phyloP scores from a whole-genome alignment of 2,113 vertebrate genomes.

The Hippopotamus amphibius region DNA sequence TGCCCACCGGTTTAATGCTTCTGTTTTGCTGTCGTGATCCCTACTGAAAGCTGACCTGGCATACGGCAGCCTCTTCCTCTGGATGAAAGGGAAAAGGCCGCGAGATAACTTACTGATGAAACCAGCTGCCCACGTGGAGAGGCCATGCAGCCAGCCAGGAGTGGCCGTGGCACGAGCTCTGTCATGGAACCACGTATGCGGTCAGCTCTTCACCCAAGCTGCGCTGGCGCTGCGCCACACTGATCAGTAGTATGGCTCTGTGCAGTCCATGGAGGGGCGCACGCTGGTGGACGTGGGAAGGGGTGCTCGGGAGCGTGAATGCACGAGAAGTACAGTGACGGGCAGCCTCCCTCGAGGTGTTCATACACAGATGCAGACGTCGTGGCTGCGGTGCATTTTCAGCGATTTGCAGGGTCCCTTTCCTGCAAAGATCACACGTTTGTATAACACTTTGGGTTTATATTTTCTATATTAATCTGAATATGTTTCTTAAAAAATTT shows the following conservation, averaged over 20 bases:
- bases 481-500: neutral
- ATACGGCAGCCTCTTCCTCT: constrained; percentile 79
- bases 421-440: neutral
- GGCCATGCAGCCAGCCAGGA: constrained; percentile 86
- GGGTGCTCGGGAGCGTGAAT: constrained; percentile 92
- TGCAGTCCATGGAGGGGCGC: constrained; percentile 94
- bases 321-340: constrained; percentile 91
- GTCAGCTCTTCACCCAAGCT: constrained; percentile 85
- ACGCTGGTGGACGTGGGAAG: constrained; percentile 93
- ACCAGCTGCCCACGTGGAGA: constrained; percentile 88
- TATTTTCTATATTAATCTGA: neutral
- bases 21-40: constrained; percentile 78
- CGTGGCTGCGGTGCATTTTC: neutral
- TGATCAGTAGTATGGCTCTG: constrained; percentile 95
- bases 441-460: neutral
- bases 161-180: constrained; percentile 85
- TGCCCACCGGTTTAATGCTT: constrained; percentile 53
- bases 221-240: constrained; percentile 93
- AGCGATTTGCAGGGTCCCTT: neutral
- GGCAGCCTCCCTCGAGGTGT: constrained; percentile 86
- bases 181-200: constrained; percentile 87
- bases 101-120: constrained; percentile 88
- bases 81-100: constrained; percentile 82
- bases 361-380: too few relatives aligned
- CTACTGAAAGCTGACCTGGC: constrained; percentile 84